A percentile compares a stretch with the other conserved stretches of the same genome.
Evolutionary conservation across 2,797 vertebrate genomes (phyloP).

Genomic region (Hydrolagus colliei): DNA sequence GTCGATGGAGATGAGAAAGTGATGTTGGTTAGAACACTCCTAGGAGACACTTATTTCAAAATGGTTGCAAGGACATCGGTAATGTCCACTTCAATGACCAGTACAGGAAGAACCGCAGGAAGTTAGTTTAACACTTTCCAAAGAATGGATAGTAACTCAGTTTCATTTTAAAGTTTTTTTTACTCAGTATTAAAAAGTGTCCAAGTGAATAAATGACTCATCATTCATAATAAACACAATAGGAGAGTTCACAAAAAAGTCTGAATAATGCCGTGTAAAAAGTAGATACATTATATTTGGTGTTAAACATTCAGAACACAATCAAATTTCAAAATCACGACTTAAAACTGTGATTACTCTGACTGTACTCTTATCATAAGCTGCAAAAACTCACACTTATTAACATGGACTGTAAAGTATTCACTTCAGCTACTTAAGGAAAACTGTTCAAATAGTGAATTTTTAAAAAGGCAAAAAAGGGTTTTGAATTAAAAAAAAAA

Average conservation of each 20-base stretch:
- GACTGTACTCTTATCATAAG: conserved; percentile 16
- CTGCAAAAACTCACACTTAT: conserved; percentile 1
- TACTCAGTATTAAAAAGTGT: conserved; percentile 13
- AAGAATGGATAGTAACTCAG: too few species aligned
- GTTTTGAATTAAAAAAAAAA: conserved; percentile 8
- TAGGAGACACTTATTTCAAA: too few species aligned
- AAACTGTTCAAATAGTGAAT: conserved; percentile 12
- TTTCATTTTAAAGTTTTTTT: conserved; percentile 6
- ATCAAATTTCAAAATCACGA: conserved; percentile 13
- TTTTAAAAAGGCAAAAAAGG: conserved; percentile 7
- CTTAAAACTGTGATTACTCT: neutral
- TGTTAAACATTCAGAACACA: conserved; percentile 30
- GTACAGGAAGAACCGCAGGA: too few species aligned
- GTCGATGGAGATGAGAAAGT: too few species aligned
- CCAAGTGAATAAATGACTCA: neutral
- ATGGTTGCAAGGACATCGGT: too few species aligned
- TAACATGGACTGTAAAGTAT: conserved; percentile 10
- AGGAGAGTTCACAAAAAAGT: conserved; percentile 14
- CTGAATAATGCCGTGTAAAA: conserved; percentile 6
- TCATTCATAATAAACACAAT: conserved; percentile 1
- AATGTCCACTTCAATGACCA: too few species aligned
- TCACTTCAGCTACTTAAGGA: neutral
- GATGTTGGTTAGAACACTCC: too few species aligned
- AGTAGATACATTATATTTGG: conserved; percentile 28
- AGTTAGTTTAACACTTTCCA: too few species aligned